A percentile compares a stretch with the other conserved stretches of the same genome.
These are phyloP conservation scores for Nerophis ophidion DNA, from an alignment of 2,113 vertebrate species.

Conservation along the genomic window DNA sequence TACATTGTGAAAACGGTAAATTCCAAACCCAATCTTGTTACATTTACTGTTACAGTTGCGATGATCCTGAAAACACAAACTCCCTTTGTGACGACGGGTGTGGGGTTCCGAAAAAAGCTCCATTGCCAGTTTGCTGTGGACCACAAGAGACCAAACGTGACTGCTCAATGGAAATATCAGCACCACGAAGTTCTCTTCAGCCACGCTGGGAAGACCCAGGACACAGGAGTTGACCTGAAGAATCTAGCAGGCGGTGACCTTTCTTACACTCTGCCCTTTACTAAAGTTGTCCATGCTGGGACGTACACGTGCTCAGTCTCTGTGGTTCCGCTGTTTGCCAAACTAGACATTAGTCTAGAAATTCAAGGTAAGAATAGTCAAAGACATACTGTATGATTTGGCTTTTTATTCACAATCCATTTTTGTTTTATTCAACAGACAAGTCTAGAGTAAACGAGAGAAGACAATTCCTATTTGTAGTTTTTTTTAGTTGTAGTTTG, in stretches of 20 bases:
- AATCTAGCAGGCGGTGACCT: conserved; percentile 56
- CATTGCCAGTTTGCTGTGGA: conserved; percentile 68
- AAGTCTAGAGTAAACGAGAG: not conserved
- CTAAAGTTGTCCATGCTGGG: conserved; percentile 53
- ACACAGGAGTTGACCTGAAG: conserved; percentile 34
- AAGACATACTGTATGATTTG: not conserved
- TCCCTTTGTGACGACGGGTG: conserved; percentile 42
- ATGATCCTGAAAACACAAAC: conserved; percentile 60
- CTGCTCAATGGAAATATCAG: conserved; percentile 54
- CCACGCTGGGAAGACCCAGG: conserved; percentile 25
- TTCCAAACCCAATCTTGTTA: not conserved
- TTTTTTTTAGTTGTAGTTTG: no score
- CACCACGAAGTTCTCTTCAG: conserved; percentile 57
- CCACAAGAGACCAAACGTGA: conserved; percentile 45
- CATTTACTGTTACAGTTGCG: conserved; percentile 48
- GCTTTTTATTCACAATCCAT: not conserved
- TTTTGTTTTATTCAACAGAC: not conserved
- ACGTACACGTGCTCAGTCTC: conserved; percentile 58
- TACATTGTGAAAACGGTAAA: no score
- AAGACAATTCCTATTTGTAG: no score
- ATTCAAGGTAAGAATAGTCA: conserved; percentile 60
- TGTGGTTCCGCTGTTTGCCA: conserved; percentile 54
- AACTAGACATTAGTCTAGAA: conserved; percentile 47
- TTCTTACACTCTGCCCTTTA: conserved; percentile 48
- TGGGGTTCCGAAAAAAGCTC: conserved; percentile 49